Conservation (phyloP, 2,888 invertebrate genomes). For the Strigamia maritima region DNA sequence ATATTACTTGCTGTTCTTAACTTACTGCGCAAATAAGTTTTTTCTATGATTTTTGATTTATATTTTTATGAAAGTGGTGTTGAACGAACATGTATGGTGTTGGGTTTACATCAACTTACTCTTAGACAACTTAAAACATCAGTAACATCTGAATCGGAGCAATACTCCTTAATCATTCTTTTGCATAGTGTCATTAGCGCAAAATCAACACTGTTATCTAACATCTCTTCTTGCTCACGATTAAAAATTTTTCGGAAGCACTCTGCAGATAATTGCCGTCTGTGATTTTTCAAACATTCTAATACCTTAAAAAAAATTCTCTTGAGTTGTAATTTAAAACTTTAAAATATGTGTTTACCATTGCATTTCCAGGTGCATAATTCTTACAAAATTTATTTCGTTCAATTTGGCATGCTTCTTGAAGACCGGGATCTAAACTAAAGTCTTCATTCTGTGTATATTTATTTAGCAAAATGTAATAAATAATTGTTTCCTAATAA, state of each 20-base stretch:
- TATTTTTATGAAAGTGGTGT: no score
- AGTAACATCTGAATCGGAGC: conserved; percentile 67
- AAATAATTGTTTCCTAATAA: not conserved
- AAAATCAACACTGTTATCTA: conserved; percentile 83
- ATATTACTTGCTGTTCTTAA: no score
- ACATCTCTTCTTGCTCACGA: conserved; percentile 77
- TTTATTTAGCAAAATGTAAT: conserved; percentile 43
- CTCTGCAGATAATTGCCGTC: conserved; percentile 58
- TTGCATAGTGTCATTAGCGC: conserved; percentile 78
- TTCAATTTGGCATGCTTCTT: conserved; percentile 51
- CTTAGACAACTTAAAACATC: conserved; percentile 72
- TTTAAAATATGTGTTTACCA: conserved; percentile 46
- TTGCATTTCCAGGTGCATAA: conserved; percentile 50
- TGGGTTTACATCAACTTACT: conserved; percentile 52
- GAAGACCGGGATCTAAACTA: conserved; percentile 68
- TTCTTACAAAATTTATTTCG: conserved; percentile 50
- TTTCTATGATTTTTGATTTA: no score
- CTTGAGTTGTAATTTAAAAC: not conserved
- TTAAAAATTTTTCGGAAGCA: conserved; percentile 82
- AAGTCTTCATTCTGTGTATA: conserved; percentile 75
- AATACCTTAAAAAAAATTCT: conserved; percentile 61
- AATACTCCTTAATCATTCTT: conserved; percentile 80
- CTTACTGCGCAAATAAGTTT: no score
- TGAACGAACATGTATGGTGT: not conserved
- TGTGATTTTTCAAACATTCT: conserved; percentile 72